Conservation (phyloP, 2,797 vertebrate genomes). For the Cottoperca gobio region DNA sequence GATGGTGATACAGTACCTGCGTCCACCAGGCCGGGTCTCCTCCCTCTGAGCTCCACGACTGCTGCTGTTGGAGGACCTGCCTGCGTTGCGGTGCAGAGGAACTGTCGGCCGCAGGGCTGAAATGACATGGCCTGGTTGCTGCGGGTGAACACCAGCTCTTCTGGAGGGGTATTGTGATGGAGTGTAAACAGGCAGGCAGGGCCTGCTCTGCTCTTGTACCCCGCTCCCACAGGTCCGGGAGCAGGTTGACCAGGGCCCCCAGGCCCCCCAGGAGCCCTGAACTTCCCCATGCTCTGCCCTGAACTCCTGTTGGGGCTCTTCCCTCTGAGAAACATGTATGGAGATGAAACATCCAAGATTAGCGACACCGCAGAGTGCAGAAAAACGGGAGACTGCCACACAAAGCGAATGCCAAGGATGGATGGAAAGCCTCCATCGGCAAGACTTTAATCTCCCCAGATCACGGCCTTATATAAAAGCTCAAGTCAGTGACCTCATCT, state of each 20-base stretch:
- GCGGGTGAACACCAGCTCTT: conserved; percentile 37
- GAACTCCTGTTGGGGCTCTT: conserved; percentile 77
- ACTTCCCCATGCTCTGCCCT: conserved; percentile 66
- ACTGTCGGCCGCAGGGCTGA: conserved; percentile 80
- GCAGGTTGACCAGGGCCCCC: conserved; percentile 93
- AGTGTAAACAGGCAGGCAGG: conserved; percentile 87
- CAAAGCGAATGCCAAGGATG: conserved; percentile 28
- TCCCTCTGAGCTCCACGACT: conserved; percentile 52
- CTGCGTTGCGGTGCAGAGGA: conserved; percentile 78
- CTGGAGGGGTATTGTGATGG: conserved; percentile 56
- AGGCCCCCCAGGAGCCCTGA: conserved; percentile 90
- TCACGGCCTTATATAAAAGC: conserved; percentile 36
- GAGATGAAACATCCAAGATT: conserved; percentile 44
- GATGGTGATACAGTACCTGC: conserved; percentile 64
- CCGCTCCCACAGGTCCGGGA: conserved; percentile 92
- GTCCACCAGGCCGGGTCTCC: conserved; percentile 60
- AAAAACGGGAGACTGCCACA: conserved; percentile 8
- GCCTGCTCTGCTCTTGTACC: conserved; percentile 91
- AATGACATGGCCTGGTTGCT: conserved; percentile 55
- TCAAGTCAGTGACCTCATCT: conserved; percentile 68
- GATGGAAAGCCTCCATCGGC: conserved; percentile 49
- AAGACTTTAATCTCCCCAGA: conserved; percentile 57
- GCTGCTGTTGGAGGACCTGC: conserved; percentile 68
- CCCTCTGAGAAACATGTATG: conserved; percentile 88
- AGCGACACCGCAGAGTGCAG: conserved; percentile 23